Percentiles rank a stretch among this genome's conserved stretches.
These are phyloP conservation scores for Nothocercus nigrocapillus DNA, from an alignment of 2,113 vertebrate species.

Conservation along the genomic window DNA sequence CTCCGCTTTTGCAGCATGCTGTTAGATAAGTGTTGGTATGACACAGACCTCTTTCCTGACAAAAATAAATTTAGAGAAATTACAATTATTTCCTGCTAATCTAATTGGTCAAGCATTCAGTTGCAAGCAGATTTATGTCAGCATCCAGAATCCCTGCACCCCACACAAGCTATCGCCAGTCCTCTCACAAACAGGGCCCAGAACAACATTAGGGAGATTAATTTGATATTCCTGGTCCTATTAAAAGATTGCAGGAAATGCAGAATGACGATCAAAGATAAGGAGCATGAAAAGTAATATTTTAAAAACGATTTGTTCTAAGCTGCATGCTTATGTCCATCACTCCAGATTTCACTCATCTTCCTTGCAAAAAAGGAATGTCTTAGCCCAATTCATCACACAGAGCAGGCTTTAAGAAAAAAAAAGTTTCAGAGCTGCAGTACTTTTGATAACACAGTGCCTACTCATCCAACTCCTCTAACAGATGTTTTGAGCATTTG, in stretches of 20 bases:
- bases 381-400: background rate
- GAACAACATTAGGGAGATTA: background rate
- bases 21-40: slow-evolving; percentile 81
- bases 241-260: background rate
- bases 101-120: background rate
- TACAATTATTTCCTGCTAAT: background rate
- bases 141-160: background rate
- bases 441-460: background rate
- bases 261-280: background rate
- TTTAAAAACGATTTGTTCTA: background rate
- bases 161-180: background rate
- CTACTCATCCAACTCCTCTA: background rate
- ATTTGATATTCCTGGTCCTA: background rate
- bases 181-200: background rate
- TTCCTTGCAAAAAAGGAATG: background rate
- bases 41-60: slow-evolving; percentile 84
- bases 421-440: background rate
- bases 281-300: background rate
- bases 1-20: slow-evolving; percentile 83
- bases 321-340: background rate
- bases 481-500: background rate
- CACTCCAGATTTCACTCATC: background rate
- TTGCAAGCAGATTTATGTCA: background rate
- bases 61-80: background rate
- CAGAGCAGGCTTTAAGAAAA: background rate